Base-by-base conservation (phyloP, 2,113 vertebrate species). In the Nansenia antarctica region DNA sequence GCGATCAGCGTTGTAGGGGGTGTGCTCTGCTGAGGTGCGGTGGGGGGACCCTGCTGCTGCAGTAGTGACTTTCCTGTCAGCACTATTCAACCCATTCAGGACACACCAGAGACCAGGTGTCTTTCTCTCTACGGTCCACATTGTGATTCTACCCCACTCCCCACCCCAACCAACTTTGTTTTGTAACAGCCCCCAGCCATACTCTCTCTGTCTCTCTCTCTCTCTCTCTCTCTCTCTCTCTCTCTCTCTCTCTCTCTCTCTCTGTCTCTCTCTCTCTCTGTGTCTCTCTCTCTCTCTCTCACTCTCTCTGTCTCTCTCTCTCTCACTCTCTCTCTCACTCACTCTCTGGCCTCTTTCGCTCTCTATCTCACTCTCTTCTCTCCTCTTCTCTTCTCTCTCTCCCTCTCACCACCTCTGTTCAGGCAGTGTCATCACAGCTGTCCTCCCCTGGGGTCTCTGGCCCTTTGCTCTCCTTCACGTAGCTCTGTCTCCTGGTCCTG, bases 61-160 rank as follows among this genome's bases (percentile, higher is more conserved):
- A 62, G 62, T 35, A 20, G 55, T 1, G 15, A 35, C 37, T 69
- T 39, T 70, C 65, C 42, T 30, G 9, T 75, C 74, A 73, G 72
- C 72, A 76, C 32, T 80, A 64, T 64, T 69, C n/a, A 27, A n/a
- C 42, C 34, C 29, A 35, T 22, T 42, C 55, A 60, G 69, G 63
- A 52, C 29, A 65, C 60, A 64, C 77, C 55, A 73, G 63, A 49
- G 15, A 49, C 45, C 45, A 49, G 45, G 7, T 72, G 62, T 70
- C 64, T 22, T 67, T 26, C 30, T 61, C 64, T 53, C 53, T 54
- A 47, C n/a, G n/a, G n/a, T n/a, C n/a, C n/a, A n/a, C n/a, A n/a
- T n/a, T n/a, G n/a, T n/a, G n/a, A n/a, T n/a, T n/a, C n/a, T n/a
- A n/a, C n/a, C n/a, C n/a, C n/a, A n/a, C 66, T 59, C 35, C 11